These are phyloP conservation scores for Ormyrus pomaceus DNA, from an alignment of 2,888 invertebrate species.

Conservation along the genomic window DNA sequence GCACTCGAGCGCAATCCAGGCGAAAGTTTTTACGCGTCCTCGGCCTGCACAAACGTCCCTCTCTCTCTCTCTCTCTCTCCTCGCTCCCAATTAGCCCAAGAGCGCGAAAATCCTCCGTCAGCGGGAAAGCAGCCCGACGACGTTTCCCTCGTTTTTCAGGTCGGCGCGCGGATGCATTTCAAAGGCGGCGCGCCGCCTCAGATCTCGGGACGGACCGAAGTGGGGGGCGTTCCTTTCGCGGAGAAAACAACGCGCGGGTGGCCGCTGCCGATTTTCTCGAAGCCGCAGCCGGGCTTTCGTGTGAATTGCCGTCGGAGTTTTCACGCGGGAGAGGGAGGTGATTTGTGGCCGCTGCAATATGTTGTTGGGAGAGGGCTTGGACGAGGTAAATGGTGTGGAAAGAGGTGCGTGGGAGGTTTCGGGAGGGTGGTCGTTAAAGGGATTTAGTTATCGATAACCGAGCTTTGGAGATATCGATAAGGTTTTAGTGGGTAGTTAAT, in stretches of 20 bases:
- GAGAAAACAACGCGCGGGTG: slow-evolving; percentile 39
- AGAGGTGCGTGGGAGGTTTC: too few relatives aligned
- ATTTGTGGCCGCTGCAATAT: background rate
- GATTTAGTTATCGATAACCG: too few relatives aligned
- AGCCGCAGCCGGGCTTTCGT: too few relatives aligned
- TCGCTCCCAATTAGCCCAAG: slow-evolving; percentile 22
- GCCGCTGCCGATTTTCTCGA: background rate
- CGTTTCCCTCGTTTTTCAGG: slow-evolving; percentile 29
- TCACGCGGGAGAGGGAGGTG: background rate
- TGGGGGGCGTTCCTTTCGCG: slow-evolving; percentile 2
- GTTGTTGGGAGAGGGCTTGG: background rate
- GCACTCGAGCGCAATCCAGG: too few relatives aligned
- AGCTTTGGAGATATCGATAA: too few relatives aligned
- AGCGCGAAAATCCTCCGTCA: slow-evolving; percentile 51
- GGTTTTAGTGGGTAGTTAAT: too few relatives aligned
- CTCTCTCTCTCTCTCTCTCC: background rate
- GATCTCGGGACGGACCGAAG: background rate
- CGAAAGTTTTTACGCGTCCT: background rate
- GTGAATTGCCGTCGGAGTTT: too few relatives aligned
- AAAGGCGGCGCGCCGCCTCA: slow-evolving; percentile 32
- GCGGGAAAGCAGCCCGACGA: background rate
- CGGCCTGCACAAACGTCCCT: background rate
- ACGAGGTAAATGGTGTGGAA: too few relatives aligned
- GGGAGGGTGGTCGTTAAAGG: too few relatives aligned
- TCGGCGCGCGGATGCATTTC: slow-evolving; percentile 24